These are phyloP conservation scores for Carposina sasakii DNA, from an alignment of 1,140 invertebrate species.

Conservation along the genomic window DNA sequence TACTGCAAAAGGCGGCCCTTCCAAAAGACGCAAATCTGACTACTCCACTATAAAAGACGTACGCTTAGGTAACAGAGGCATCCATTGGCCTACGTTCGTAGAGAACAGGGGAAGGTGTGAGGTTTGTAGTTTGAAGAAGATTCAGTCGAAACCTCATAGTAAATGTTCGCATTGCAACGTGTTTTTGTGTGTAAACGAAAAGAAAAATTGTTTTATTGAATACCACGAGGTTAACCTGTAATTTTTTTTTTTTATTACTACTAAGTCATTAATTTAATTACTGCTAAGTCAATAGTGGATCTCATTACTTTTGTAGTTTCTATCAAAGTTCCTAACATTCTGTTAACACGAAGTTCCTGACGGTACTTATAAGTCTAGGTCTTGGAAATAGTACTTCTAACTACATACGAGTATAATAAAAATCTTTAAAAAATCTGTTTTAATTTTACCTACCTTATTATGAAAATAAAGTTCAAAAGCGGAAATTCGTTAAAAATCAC, in stretches of 20 bases:
- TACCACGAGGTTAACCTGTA: slow-evolving; percentile 34
- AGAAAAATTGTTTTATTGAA: slow-evolving; percentile 49
- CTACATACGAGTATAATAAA: slow-evolving; percentile 29
- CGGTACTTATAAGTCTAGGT: slow-evolving; percentile 34
- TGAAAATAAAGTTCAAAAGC: slow-evolving; percentile 25
- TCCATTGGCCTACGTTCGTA: slow-evolving; percentile 44
- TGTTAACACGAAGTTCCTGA: slow-evolving; percentile 31
- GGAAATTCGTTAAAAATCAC: slow-evolving; percentile 21
- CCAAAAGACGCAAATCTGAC: slow-evolving; percentile 32
- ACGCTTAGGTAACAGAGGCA: slow-evolving; percentile 41
- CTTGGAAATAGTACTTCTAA: slow-evolving; percentile 32
- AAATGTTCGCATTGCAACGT: slow-evolving; percentile 43
- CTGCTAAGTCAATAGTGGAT: slow-evolving; percentile 25
- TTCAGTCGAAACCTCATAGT: slow-evolving; percentile 44
- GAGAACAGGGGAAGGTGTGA: slow-evolving; percentile 44
- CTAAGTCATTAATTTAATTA: slow-evolving; percentile 29
- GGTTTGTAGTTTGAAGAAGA: slow-evolving; percentile 39
- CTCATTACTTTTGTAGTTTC: slow-evolving; percentile 32
- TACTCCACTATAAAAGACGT: slow-evolving; percentile 43
- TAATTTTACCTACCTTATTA: slow-evolving; percentile 26
- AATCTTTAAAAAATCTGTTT: slow-evolving; percentile 28
- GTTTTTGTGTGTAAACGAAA: slow-evolving; percentile 45
- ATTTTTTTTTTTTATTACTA: too few relatives aligned
- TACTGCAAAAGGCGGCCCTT: slow-evolving; percentile 25
- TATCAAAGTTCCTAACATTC: slow-evolving; percentile 32